phyloP scores from a whole-genome alignment of 2,113 vertebrate genomes.

The Zosterops lateralis region DNA sequence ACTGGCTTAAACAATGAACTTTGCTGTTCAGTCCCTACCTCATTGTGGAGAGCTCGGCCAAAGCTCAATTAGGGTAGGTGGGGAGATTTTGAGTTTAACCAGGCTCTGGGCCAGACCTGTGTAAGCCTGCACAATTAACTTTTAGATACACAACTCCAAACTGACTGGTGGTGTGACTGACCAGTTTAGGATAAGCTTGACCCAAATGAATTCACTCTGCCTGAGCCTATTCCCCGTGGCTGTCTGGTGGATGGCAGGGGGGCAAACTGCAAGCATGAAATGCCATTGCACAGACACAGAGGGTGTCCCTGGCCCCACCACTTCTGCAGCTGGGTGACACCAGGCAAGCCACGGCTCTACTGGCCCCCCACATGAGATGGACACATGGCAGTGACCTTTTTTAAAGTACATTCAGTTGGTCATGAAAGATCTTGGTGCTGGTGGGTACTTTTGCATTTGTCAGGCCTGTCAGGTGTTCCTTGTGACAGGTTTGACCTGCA shows the following conservation, averaged over 20 bases:
- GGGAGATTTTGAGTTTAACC: not conserved
- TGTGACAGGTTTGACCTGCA: not conserved
- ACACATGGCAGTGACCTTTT: not conserved
- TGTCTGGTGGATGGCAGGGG: not conserved
- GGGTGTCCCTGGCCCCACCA: not conserved
- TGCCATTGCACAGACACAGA: not conserved
- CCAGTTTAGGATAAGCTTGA: not conserved
- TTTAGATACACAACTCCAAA: not conserved
- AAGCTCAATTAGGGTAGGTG: not conserved
- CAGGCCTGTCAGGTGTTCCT: not conserved
- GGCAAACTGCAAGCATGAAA: not conserved
- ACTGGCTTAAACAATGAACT: not conserved
- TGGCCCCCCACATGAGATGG: not conserved
- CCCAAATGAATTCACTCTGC: not conserved
- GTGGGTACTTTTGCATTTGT: not conserved
- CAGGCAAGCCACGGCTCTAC: fast-evolving
- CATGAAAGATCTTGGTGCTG: not conserved
- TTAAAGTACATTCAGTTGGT: not conserved
- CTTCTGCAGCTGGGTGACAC: not conserved
- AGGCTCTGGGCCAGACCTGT: not conserved
- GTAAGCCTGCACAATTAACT: not conserved
- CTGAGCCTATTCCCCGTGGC: fast-evolving
- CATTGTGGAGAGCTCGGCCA: not conserved
- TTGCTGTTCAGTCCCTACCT: not conserved
- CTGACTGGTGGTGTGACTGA: fast-evolving